Conservation (phyloP, 2,113 vertebrate species). For the Mesembrinibis cayennensis region DNA sequence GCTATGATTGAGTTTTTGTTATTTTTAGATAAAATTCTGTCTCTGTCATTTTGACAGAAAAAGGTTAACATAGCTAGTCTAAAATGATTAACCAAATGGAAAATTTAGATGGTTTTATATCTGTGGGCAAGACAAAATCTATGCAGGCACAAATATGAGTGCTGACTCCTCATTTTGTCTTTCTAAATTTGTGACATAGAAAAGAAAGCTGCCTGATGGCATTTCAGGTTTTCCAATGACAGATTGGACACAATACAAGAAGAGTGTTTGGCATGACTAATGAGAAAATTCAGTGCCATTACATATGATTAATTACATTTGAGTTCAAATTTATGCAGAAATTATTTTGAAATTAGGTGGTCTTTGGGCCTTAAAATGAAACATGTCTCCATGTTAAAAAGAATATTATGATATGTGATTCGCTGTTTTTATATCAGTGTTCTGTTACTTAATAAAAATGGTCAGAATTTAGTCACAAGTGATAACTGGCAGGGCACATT, state of each 20-base stretch:
- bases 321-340: neutral
- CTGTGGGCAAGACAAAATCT: slow-evolving; percentile 25
- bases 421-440: neutral
- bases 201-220: neutral
- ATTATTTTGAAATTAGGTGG: neutral
- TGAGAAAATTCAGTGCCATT: slow-evolving; percentile 1
- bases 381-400: neutral
- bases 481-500: neutral
- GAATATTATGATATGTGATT: neutral
- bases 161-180: slow-evolving; percentile 53
- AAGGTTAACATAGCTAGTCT: slow-evolving; percentile 34
- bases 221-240: slow-evolving; percentile 29
- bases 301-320: neutral
- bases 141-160: neutral
- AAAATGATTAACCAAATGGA: neutral
- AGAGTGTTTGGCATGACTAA: neutral
- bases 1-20: neutral
- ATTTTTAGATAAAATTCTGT: neutral
- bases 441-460: neutral
- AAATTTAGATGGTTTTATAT: neutral
- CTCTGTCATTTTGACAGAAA: slow-evolving; percentile 19
- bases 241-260: neutral
- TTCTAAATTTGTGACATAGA: slow-evolving; percentile 25
- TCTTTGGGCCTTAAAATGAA: neutral
- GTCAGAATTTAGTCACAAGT: neutral